These are phyloP conservation scores for Megalopta genalis DNA, from an alignment of 1,140 invertebrate genomes.

Conservation along the genomic window DNA sequence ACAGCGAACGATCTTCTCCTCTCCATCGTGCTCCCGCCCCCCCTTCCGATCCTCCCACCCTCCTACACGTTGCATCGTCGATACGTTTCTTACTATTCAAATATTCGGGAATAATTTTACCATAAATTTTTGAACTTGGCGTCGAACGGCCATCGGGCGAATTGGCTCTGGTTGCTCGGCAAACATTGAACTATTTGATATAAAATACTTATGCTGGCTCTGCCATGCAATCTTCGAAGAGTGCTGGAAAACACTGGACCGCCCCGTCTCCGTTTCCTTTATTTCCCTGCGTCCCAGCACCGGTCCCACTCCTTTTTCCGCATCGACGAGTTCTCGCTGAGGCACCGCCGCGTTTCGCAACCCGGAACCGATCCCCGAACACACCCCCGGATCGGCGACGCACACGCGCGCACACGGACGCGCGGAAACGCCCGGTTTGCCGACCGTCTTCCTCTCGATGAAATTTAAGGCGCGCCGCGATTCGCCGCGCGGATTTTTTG, in stretches of 20 bases:
- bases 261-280: conserved; percentile 4
- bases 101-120: conserved; percentile 69
- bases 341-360: conserved; percentile 1
- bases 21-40: background rate
- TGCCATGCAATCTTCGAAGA: conserved; percentile 70
- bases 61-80: background rate
- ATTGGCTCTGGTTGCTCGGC: conserved; percentile 69
- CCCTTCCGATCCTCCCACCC: background rate
- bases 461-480: conserved; percentile 60
- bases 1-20: conserved; percentile 36
- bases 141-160: conserved; percentile 63
- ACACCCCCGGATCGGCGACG: no score
- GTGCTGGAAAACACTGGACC: conserved; percentile 66
- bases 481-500: conserved; percentile 49
- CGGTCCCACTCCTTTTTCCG: background rate
- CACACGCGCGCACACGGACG: background rate
- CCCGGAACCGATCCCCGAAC: conserved; percentile 7
- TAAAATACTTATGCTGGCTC: conserved; percentile 68
- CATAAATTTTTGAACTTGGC: conserved; percentile 69
- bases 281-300: conserved; percentile 5
- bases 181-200: conserved; percentile 71
- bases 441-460: background rate
- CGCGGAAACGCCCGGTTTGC: conserved; percentile 2
- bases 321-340: conserved; percentile 18
- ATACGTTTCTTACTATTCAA: conserved; percentile 59